A percentile compares a stretch with the other conserved stretches of the same genome.
phyloP scores from a whole-genome alignment of 2,888 invertebrate species.

The Podabrus alpinus region DNA sequence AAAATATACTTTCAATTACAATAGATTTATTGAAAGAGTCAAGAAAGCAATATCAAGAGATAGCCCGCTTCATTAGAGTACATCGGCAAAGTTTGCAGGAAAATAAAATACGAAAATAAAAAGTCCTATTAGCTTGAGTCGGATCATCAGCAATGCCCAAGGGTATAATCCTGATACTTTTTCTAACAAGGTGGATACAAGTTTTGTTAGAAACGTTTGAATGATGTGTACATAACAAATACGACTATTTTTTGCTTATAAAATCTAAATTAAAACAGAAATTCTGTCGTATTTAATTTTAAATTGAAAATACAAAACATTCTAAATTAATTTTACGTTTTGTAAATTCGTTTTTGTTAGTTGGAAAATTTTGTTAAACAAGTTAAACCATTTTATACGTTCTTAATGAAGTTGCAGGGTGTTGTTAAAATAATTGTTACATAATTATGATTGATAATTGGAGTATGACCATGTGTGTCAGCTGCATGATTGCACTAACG shows the following conservation, averaged over 20 bases:
- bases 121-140: slow-evolving; percentile 34
- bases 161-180: slow-evolving; percentile 32
- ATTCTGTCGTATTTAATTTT: background rate
- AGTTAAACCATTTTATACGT: background rate
- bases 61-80: slow-evolving; percentile 21
- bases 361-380: background rate
- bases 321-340: background rate
- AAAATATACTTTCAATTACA: slow-evolving; percentile 2
- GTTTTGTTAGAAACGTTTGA: slow-evolving; percentile 9
- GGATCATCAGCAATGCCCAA: slow-evolving; percentile 34
- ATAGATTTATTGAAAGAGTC: slow-evolving; percentile 5
- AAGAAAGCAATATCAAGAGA: slow-evolving; percentile 12
- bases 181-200: slow-evolving; percentile 30
- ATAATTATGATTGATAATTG: background rate
- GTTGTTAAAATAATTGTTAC: background rate
- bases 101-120: slow-evolving; percentile 33
- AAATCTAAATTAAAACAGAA: background rate
- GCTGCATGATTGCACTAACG: background rate
- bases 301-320: background rate
- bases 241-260: slow-evolving; percentile 12
- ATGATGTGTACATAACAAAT: slow-evolving; percentile 10
- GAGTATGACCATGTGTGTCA: background rate
- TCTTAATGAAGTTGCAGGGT: background rate
- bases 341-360: background rate
- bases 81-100: slow-evolving; percentile 22